Percentiles rank a stretch among this genome's conserved stretches.
These are phyloP conservation scores for Oedothorax gibbosus DNA, from an alignment of 1,140 invertebrate species.

Conservation along the genomic window DNA sequence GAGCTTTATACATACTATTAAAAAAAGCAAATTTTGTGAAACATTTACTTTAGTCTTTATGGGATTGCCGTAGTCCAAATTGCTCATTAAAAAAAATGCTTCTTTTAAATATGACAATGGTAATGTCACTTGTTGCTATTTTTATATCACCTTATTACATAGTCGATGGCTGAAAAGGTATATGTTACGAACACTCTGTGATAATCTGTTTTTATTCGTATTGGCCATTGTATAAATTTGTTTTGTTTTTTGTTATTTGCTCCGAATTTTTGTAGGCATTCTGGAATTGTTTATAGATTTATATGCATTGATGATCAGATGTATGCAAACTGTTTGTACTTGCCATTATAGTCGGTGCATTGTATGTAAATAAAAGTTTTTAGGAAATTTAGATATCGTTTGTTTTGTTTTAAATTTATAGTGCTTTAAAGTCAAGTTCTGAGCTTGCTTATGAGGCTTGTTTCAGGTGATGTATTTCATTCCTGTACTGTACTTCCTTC, in stretches of 20 bases:
- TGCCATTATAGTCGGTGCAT: neutral
- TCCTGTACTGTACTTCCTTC: too few relatives aligned
- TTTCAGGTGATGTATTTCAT: too few relatives aligned
- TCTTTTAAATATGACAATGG: constrained; percentile 1
- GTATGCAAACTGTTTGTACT: constrained; percentile 17
- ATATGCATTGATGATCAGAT: constrained; percentile 9
- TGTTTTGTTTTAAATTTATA: neutral
- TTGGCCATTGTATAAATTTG: constrained; percentile 25
- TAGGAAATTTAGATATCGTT: neutral
- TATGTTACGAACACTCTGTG: constrained; percentile 31
- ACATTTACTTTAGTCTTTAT: neutral
- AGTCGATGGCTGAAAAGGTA: neutral
- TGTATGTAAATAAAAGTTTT: constrained; percentile 40
- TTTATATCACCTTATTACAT: constrained; percentile 12
- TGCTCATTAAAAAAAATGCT: constrained; percentile 1
- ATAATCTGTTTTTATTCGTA: constrained; percentile 34
- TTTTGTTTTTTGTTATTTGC: constrained; percentile 39
- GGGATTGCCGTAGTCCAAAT: neutral
- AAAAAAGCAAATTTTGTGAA: neutral
- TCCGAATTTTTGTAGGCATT: constrained; percentile 19
- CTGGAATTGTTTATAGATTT: constrained; percentile 24
- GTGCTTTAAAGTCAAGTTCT: neutral
- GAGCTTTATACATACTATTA: neutral
- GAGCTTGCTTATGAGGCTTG: too few relatives aligned
- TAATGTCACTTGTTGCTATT: constrained; percentile 17